phyloP scores from a whole-genome alignment of 2,113 vertebrate genomes.

The Baryphthengus martii region DNA sequence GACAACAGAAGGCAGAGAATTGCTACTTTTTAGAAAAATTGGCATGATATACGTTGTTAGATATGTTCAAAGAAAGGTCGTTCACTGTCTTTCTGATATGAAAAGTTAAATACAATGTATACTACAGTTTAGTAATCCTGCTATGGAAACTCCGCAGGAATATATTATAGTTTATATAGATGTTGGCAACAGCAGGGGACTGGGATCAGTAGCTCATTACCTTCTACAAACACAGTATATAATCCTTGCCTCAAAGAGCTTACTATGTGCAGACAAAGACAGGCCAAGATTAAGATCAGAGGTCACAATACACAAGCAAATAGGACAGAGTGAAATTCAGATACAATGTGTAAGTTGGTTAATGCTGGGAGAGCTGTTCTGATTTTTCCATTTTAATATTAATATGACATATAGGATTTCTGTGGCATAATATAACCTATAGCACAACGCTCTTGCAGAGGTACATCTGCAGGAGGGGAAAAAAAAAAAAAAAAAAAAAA shows the following conservation, averaged over 20 bases:
- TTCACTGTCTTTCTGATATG: not conserved
- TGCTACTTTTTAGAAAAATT: not conserved
- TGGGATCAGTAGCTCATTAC: conserved; percentile 22
- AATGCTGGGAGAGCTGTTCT: not conserved
- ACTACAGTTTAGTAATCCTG: not conserved
- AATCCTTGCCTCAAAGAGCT: conserved; percentile 22
- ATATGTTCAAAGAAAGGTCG: not conserved
- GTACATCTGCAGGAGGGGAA: not conserved
- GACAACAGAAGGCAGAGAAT: not conserved
- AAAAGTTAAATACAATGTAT: not conserved
- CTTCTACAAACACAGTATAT: conserved; percentile 20
- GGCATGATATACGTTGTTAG: not conserved
- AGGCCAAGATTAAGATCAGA: conserved; percentile 47
- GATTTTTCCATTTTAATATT: not conserved
- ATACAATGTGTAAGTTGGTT: not conserved
- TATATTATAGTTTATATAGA: not conserved
- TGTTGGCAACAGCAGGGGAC: not conserved
- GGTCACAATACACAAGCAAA: not conserved
- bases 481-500: not conserved
- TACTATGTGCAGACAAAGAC: not conserved
- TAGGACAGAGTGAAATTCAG: not conserved
- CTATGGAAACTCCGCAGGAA: not conserved
- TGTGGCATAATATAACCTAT: not conserved
- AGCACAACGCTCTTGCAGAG: not conserved
- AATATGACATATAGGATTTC: not conserved